Base-by-base conservation (phyloP, 2,113 vertebrate species). In the Passer montanus region DNA sequence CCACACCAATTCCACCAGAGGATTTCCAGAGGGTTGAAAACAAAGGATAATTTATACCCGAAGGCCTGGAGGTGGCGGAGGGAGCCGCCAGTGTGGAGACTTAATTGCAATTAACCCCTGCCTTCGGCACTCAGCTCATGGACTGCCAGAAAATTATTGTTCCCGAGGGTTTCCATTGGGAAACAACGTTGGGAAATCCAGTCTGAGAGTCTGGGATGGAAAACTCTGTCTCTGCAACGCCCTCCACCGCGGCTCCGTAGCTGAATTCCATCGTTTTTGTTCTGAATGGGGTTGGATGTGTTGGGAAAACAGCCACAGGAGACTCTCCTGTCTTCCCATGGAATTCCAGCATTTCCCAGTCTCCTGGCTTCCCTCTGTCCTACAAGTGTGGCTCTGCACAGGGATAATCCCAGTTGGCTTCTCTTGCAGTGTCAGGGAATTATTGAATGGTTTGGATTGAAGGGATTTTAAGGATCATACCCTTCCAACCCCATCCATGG, bases 51-150 rank as follows among this genome's bases (percentile, higher is more conserved):
- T 93, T 97, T 87, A 69, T 91, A 60, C 43, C 77, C 69, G 37
- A 37, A 86, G 93, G 78, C 59, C 81, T 56, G 59, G 92, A 84
- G 59, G 92, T 87, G 93, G 82, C 84, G 22, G 87, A 84, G 53
- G 90, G 94, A 96, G 94, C 88, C 39, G 88, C 92, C 93, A 82
- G 92, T 12, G 46, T 53, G 94, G 86, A 97, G 95, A 93, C 86
- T 90, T 84, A 92, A 96, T 94, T 95, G 93, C 70, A 85, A 90
- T 96, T 95, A 95, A 92, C 92, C 47, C 96, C 70, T 7, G 6
- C 70, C 70, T 95, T 53, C 75, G 52, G 95, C 95, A 72, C 93
- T 94, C 94, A 82, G 72, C 86, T 79, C 53, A 10, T 2, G 58
- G 78, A 85, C 31, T 79, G 92, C 70, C 6, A 52, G 89, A 35